These are phyloP conservation scores for Antennarius striatus DNA, from an alignment of 2,113 vertebrate genomes.

Conservation along the genomic window DNA sequence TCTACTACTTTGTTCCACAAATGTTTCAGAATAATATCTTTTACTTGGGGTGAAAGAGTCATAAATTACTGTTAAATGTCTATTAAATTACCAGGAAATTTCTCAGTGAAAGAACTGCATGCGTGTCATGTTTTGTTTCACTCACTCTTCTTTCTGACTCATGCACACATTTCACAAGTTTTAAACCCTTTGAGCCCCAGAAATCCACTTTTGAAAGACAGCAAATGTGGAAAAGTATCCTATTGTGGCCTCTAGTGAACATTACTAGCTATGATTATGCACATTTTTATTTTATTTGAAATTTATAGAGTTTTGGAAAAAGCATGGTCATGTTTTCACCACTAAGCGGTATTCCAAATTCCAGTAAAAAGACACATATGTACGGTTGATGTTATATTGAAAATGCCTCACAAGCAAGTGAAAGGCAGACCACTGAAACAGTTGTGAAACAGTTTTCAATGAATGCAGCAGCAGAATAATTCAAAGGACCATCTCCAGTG, in stretches of 20 bases:
- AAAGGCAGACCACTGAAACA: no score
- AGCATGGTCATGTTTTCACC: no score
- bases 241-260: slow-evolving; percentile 31
- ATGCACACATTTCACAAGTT: background rate
- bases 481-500: no score
- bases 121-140: background rate
- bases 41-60: background rate
- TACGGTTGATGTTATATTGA: no score
- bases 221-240: background rate
- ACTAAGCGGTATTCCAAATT: no score
- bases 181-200: background rate
- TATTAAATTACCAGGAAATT: background rate
- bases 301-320: background rate
- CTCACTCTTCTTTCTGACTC: background rate
- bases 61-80: background rate
- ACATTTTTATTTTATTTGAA: background rate
- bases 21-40: background rate
- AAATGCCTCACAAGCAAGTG: no score
- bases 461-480: no score
- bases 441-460: no score
- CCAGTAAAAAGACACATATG: no score
- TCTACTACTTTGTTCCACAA: background rate
- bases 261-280: background rate
- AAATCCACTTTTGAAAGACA: background rate
- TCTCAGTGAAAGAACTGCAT: no score